Percentiles rank a stretch among this genome's conserved stretches.
phyloP scores from a whole-genome alignment of 2,888 invertebrate species.

The Drosophila basisetae region DNA sequence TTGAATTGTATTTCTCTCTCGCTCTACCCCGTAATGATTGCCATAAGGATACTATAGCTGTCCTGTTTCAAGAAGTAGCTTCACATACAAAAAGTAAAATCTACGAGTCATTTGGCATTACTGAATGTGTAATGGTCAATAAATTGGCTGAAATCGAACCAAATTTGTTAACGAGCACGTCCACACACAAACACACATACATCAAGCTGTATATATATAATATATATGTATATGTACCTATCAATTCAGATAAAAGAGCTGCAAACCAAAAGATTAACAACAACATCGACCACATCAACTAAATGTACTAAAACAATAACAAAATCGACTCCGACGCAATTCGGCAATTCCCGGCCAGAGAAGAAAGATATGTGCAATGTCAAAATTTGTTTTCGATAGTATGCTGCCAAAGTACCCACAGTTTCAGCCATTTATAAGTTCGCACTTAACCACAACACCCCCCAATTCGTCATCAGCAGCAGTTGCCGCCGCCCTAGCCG shows the following conservation, averaged over 20 bases:
- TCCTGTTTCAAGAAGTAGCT: constrained; percentile 6
- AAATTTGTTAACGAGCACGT: constrained; percentile 69
- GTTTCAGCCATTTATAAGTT: constrained; percentile 87
- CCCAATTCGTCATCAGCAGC: constrained; percentile 89
- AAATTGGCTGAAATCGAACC: constrained; percentile 60
- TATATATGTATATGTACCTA: not conserved
- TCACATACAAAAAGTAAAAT: not conserved
- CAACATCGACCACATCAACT: constrained; percentile 24
- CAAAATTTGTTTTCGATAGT: constrained; percentile 99
- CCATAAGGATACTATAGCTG: constrained; percentile 8
- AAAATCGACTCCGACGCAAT: constrained; percentile 44
- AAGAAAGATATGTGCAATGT: constrained; percentile 90
- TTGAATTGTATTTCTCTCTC: not conserved
- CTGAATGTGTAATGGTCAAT: not conserved
- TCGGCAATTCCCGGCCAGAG: constrained; percentile 74
- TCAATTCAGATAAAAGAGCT: constrained; percentile 26
- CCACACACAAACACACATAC: constrained; percentile 14
- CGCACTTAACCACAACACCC: constrained; percentile 86
- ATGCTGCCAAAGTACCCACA: constrained; percentile 97
- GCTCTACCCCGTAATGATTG: not conserved
- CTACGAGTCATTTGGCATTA: not conserved
- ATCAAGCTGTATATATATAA: constrained; percentile 14
- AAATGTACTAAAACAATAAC: constrained; percentile 36
- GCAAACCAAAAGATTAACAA: constrained; percentile 22
- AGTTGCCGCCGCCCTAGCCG: constrained; percentile 87